Evolutionary conservation across 2,113 vertebrate species (phyloP).

Genomic region (Chaenocephalus aceratus): DNA sequence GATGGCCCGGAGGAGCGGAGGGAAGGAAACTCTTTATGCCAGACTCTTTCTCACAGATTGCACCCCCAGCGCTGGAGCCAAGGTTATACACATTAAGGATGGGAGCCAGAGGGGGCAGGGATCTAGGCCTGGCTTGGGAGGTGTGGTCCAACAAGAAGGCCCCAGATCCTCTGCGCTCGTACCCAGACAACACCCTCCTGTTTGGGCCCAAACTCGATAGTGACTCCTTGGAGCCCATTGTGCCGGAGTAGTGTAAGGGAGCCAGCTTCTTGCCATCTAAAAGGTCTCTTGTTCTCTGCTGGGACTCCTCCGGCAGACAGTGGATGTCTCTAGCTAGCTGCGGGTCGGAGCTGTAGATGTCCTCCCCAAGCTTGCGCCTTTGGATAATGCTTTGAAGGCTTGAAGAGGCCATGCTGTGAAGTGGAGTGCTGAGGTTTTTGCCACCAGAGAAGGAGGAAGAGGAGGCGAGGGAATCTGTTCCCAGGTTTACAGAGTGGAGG

Average conservation of each 20-base stretch:
- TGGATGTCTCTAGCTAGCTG: constrained; percentile 80
- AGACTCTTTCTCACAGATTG: constrained; percentile 76
- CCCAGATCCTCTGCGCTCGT: constrained; percentile 85
- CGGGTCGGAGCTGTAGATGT: constrained; percentile 90
- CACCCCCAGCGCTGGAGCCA: constrained; percentile 52
- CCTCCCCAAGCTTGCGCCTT: constrained; percentile 85
- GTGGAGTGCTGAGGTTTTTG: constrained; percentile 45
- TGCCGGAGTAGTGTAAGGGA: constrained; percentile 79
- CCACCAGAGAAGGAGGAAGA: constrained; percentile 58
- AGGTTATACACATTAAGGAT: constrained; percentile 47
- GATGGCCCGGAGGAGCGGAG: constrained; percentile 84
- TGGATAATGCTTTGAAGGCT: constrained; percentile 87
- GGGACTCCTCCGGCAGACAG: constrained; percentile 48
- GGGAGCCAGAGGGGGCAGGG: constrained; percentile 89
- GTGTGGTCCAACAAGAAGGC: constrained; percentile 79
- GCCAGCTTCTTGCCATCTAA: constrained; percentile 82
- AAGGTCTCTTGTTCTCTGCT: constrained; percentile 75
- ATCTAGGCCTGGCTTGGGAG: constrained; percentile 81
- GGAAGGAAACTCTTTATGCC: constrained; percentile 83
- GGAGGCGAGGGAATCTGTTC: constrained; percentile 43
- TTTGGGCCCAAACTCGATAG: constrained; percentile 63
- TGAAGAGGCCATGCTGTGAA: constrained; percentile 83
- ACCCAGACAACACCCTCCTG: constrained; percentile 78
- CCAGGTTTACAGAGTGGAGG: constrained; percentile 77
- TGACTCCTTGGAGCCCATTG: constrained; percentile 82